A percentile compares a stretch with the other conserved stretches of the same genome.
Evolutionary conservation across 2,113 vertebrate species (phyloP).

Genomic region (Myxocyprinus asiaticus): DNA sequence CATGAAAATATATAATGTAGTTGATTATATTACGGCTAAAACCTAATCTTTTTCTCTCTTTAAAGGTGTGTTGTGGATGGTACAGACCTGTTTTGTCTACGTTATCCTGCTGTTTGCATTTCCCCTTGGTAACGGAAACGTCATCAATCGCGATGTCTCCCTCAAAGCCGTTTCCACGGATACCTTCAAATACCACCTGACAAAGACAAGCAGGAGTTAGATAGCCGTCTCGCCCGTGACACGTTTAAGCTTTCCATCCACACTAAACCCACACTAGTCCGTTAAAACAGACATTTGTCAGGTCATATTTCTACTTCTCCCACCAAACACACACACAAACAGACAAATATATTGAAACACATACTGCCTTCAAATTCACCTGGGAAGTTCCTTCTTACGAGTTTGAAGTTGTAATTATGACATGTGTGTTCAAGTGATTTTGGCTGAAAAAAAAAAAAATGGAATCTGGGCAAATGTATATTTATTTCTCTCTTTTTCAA

Average conservation of each 20-base stretch:
- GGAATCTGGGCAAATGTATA: too few relatives aligned
- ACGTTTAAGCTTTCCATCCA: not conserved
- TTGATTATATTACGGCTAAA: not conserved
- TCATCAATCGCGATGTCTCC: slow-evolving; percentile 97
- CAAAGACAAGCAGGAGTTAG: slow-evolving; percentile 7
- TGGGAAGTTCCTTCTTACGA: too few relatives aligned
- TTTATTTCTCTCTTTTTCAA: too few relatives aligned
- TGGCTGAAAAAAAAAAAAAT: too few relatives aligned
- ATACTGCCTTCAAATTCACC: not conserved
- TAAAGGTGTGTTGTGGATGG: not conserved
- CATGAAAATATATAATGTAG: not conserved
- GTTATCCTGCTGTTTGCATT: slow-evolving; percentile 79
- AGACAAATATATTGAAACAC: not conserved
- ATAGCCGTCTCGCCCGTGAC: not conserved
- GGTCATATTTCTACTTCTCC: not conserved
- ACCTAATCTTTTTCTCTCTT: not conserved
- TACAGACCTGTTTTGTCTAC: slow-evolving; percentile 76
- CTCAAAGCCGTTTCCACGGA: slow-evolving; percentile 86
- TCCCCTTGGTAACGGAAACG: slow-evolving; percentile 89
- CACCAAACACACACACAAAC: slow-evolving; percentile 1
- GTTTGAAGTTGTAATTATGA: too few relatives aligned
- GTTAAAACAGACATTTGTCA: slow-evolving; percentile 9
- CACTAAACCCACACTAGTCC: not conserved
- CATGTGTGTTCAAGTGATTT: too few relatives aligned
- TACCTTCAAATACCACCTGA: slow-evolving; percentile 95